These are phyloP conservation scores for Leontopithecus rosalia DNA, from an alignment of 2,797 vertebrate species.

Conservation along the genomic window DNA sequence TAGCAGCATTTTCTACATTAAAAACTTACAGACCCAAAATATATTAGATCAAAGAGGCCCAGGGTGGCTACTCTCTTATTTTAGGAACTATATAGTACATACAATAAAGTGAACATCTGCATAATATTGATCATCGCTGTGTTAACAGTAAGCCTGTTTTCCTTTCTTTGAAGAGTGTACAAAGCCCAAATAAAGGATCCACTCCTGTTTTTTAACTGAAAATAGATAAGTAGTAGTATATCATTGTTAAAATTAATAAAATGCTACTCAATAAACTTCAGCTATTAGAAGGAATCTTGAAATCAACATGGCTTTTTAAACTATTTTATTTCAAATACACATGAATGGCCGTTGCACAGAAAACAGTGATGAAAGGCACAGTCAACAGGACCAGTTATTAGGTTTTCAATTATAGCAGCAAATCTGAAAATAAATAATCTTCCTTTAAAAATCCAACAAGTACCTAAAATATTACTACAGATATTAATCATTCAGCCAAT, in stretches of 20 bases:
- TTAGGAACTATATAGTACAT: not conserved
- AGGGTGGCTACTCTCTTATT: not conserved
- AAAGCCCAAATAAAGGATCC: not conserved
- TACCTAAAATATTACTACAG: constrained; percentile 70
- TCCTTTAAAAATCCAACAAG: constrained; percentile 65
- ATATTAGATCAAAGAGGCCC: not conserved
- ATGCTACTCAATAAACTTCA: not conserved
- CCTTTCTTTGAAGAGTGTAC: not conserved
- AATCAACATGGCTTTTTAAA: constrained; percentile 61
- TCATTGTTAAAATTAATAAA: not conserved
- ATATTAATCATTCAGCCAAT: not conserved
- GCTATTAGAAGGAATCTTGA: constrained; percentile 59
- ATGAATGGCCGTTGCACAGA: constrained; percentile 87
- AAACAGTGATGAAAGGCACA: constrained; percentile 93
- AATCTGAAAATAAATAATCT: constrained; percentile 76
- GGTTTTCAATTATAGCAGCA: constrained; percentile 85
- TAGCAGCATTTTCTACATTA: not conserved
- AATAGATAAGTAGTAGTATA: not conserved
- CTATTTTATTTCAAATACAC: constrained; percentile 90
- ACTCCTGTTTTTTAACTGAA: constrained; percentile 14
- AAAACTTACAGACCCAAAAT: not conserved
- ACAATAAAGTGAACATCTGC: not conserved
- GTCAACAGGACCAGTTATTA: constrained; percentile 81
- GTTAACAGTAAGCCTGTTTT: not conserved
- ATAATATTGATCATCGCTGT: not conserved